Conservation (phyloP, 92 coral and sea anemone genomes). For the Heliopora coerulea region DNA sequence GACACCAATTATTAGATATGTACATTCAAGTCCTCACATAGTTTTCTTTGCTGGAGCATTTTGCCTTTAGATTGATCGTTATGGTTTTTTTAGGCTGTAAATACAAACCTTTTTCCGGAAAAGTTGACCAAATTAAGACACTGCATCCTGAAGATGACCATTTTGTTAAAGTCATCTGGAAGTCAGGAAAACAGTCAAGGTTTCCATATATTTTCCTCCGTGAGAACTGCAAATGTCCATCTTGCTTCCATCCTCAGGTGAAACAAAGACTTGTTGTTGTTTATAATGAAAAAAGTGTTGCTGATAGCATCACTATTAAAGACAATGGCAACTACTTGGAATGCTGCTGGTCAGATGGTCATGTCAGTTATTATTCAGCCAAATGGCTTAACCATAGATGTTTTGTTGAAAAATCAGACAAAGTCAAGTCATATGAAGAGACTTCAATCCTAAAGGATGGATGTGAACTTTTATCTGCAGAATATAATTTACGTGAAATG, state of each 20-base stretch:
- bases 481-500: not conserved
- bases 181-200: not conserved
- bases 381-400: not conserved
- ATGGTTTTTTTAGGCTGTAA: not conserved
- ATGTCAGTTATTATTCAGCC: not conserved
- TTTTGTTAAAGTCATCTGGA: not conserved
- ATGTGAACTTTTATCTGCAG: not conserved
- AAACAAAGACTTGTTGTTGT: not conserved
- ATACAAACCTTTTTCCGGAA: not conserved
- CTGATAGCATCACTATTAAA: not conserved
- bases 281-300: not conserved
- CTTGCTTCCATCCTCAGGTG: not conserved
- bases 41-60: too few relatives aligned
- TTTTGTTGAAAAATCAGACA: not conserved
- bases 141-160: not conserved
- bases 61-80: not conserved
- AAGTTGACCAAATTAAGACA: not conserved
- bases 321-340: not conserved
- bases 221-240: slow-evolving; percentile 1
- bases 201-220: not conserved
- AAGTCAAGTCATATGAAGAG: not conserved
- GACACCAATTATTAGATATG: too few relatives aligned
- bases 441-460: not conserved
- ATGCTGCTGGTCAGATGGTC: slow-evolving; percentile 9
- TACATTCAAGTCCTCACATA: too few relatives aligned